Percentiles rank a stretch among this genome's conserved stretches.
Conservation (phyloP, 2,113 vertebrate species). For the Heterochromis multidens region DNA sequence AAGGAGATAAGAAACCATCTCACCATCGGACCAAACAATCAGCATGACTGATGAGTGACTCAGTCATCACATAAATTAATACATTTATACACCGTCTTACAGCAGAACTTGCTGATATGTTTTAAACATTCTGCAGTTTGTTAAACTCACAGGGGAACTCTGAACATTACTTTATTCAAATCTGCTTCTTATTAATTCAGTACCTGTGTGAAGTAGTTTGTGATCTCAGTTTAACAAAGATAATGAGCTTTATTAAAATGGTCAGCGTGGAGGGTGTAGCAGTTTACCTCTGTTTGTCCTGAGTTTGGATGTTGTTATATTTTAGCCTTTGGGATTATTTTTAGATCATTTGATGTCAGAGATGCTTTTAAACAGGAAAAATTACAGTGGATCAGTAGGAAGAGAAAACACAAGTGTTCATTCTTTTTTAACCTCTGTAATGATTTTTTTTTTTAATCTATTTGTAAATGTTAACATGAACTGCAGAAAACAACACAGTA, state of each 20-base stretch:
- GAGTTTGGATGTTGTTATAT: rapidly evolving
- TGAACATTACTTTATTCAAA: too few species aligned
- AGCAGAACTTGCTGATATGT: rapidly evolving
- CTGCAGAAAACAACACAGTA: rapidly evolving
- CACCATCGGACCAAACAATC: background rate
- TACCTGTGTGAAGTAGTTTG: too few species aligned
- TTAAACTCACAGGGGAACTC: background rate
- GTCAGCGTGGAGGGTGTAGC: rapidly evolving
- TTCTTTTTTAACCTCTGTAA: background rate
- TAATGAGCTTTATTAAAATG: background rate
- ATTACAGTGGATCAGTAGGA: rapidly evolving
- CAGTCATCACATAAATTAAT: rapidly evolving
- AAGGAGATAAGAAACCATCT: background rate
- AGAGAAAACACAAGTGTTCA: background rate
- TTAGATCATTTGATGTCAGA: background rate
- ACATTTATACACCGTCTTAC: background rate
- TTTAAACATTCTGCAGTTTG: rapidly evolving
- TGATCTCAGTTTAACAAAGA: background rate
- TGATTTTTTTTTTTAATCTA: rapidly evolving
- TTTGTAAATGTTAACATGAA: rapidly evolving
- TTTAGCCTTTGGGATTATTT: background rate
- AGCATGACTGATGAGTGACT: background rate
- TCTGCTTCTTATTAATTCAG: too few species aligned
- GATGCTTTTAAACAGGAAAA: background rate
- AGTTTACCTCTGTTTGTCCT: rapidly evolving